Evolutionary conservation across 2,797 vertebrate species (phyloP).

Genomic region (Enteromius argenteus): DNA sequence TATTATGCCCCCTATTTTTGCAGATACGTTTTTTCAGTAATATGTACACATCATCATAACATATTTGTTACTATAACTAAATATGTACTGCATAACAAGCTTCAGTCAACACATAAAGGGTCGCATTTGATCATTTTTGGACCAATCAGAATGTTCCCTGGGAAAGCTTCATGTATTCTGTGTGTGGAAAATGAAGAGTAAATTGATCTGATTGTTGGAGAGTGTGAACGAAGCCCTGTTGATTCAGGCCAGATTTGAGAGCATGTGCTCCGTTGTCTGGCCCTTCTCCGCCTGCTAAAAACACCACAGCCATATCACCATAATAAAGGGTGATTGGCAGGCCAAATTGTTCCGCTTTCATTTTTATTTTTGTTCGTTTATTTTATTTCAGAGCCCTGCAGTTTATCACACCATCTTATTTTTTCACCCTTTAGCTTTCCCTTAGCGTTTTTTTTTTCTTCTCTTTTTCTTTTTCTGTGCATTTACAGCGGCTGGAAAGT

Average conservation of each 20-base stretch:
- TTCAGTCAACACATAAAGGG: neutral
- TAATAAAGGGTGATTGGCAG: constrained; percentile 75
- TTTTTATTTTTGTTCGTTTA: constrained; percentile 65
- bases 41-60: neutral
- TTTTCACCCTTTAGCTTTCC: constrained; percentile 52
- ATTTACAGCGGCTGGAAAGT: constrained; percentile 68
- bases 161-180: constrained; percentile 2
- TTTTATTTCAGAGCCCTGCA: constrained; percentile 60
- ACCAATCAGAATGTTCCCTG: constrained; percentile 3
- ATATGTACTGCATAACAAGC: neutral
- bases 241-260: constrained; percentile 56
- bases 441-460: constrained; percentile 35
- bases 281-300: constrained; percentile 36
- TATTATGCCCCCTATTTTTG: neutral
- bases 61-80: neutral
- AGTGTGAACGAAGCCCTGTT: constrained; percentile 45
- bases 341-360: constrained; percentile 70
- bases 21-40: neutral
- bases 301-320: constrained; percentile 71
- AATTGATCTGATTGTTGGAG: constrained; percentile 41
- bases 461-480: constrained; percentile 59
- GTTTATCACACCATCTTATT: constrained; percentile 65
- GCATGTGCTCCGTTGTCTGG: constrained; percentile 24
- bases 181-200: constrained; percentile 31
- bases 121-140: neutral